phyloP scores from a whole-genome alignment of 37 sponge, comb jelly and placozoan genomes.

The Bolinopsis microptera region DNA sequence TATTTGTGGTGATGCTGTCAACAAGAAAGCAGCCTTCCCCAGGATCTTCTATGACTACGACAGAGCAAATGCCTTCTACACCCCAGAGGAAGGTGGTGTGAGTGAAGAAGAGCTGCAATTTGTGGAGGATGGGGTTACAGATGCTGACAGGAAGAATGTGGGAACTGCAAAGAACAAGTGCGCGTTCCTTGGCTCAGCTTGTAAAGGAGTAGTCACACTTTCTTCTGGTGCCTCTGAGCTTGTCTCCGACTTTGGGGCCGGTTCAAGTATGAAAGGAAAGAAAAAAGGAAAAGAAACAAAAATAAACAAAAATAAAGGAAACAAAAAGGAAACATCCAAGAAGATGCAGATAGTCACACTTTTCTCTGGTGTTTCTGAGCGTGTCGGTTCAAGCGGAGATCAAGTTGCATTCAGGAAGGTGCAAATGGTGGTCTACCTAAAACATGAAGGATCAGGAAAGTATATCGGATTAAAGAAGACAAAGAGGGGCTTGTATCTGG shows the following conservation, averaged over 20 bases:
- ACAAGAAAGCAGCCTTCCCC: not conserved
- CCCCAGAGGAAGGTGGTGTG: slow-evolving; percentile 24
- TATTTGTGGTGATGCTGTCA: not conserved
- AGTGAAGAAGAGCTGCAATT: not conserved
- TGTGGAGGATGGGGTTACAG: not conserved
- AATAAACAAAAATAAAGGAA: no score
- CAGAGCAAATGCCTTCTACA: slow-evolving; percentile 57
- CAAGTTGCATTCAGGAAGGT: not conserved
- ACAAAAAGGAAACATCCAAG: no score
- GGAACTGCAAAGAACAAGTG: slow-evolving; percentile 60
- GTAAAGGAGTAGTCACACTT: slow-evolving; percentile 21
- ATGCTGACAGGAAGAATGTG: not conserved
- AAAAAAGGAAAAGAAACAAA: no score
- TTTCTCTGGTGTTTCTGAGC: no score
- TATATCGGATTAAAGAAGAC: not conserved
- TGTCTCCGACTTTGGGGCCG: slow-evolving; percentile 19
- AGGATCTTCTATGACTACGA: slow-evolving; percentile 49
- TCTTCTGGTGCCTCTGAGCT: not conserved
- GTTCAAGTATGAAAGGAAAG: no score
- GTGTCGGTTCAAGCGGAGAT: not conserved
- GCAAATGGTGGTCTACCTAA: not conserved
- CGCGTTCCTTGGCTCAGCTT: slow-evolving; percentile 44
- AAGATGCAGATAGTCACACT: no score
- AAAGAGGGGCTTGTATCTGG: not conserved
- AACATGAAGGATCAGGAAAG: not conserved